Evolutionary conservation across 1,140 invertebrate genomes (phyloP).

Genomic region (Artemia franciscana): DNA sequence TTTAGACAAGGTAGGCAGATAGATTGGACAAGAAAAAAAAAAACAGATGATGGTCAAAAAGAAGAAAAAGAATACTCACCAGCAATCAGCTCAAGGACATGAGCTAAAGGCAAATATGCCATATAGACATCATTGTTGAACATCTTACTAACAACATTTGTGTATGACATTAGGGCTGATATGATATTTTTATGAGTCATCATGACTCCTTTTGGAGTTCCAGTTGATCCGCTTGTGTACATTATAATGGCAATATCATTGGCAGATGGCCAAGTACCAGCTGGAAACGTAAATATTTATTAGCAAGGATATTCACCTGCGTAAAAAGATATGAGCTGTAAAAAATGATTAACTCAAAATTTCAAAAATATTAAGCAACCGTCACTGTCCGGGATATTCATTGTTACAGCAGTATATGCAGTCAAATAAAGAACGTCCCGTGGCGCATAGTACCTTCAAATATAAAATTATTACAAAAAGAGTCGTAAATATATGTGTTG

Average conservation of each 20-base stretch:
- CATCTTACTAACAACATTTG: constrained; percentile 25
- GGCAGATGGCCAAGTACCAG: constrained; percentile 30
- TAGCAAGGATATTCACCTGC: too few species aligned
- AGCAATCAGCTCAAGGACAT: constrained; percentile 76
- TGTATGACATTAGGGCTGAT: constrained; percentile 62
- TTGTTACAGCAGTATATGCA: too few species aligned
- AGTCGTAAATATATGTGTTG: too few species aligned
- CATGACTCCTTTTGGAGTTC: constrained; percentile 30
- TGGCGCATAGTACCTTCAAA: too few species aligned
- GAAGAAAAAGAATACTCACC: constrained; percentile 20
- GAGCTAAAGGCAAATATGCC: constrained; percentile 85
- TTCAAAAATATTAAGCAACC: too few species aligned
- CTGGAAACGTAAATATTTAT: too few species aligned
- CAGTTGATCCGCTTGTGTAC: constrained; percentile 87
- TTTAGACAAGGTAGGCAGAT: background rate
- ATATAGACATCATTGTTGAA: constrained; percentile 53
- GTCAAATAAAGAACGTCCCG: too few species aligned
- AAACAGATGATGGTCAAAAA: background rate
- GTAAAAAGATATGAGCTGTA: too few species aligned
- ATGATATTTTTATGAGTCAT: constrained; percentile 73
- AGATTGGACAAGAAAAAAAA: background rate
- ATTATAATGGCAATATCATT: constrained; percentile 76
- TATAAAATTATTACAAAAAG: too few species aligned
- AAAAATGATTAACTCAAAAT: too few species aligned
- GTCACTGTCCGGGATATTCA: too few species aligned